Evolutionary conservation across 2,113 vertebrate genomes (phyloP).

Genomic region (Phylloscopus whistleri): DNA sequence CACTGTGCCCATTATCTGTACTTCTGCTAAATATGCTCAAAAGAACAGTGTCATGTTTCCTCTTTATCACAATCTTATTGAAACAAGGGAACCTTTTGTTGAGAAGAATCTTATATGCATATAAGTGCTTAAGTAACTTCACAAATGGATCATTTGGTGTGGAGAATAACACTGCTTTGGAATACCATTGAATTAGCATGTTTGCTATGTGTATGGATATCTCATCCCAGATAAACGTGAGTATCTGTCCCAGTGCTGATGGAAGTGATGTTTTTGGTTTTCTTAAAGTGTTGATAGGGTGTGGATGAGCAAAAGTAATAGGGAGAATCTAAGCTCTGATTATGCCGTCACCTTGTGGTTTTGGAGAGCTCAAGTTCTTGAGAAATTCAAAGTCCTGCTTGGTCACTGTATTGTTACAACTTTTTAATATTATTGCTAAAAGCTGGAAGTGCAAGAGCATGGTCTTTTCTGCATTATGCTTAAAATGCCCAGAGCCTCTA

Average conservation of each 20-base stretch:
- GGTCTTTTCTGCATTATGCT: neutral
- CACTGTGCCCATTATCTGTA: neutral
- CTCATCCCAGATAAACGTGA: neutral
- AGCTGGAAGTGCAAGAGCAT: neutral
- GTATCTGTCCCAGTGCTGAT: neutral
- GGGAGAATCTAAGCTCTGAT: neutral
- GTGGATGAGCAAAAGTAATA: neutral
- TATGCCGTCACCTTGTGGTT: neutral
- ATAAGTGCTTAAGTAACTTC: neutral
- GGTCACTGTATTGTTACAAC: neutral
- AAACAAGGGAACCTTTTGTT: neutral
- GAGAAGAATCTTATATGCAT: neutral
- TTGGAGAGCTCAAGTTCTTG: neutral
- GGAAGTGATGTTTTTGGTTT: neutral
- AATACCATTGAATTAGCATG: neutral
- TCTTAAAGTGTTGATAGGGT: neutral
- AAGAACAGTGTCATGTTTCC: neutral
- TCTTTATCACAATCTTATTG: neutral
- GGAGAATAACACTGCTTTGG: neutral
- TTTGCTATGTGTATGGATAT: neutral
- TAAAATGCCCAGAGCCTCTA: neutral
- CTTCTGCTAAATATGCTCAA: neutral
- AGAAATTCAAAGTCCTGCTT: neutral
- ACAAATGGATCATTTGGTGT: neutral
- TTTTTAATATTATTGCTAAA: neutral